These are phyloP conservation scores for Tetragnatha montana DNA, from an alignment of 2,888 invertebrate genomes.

Conservation along the genomic window DNA sequence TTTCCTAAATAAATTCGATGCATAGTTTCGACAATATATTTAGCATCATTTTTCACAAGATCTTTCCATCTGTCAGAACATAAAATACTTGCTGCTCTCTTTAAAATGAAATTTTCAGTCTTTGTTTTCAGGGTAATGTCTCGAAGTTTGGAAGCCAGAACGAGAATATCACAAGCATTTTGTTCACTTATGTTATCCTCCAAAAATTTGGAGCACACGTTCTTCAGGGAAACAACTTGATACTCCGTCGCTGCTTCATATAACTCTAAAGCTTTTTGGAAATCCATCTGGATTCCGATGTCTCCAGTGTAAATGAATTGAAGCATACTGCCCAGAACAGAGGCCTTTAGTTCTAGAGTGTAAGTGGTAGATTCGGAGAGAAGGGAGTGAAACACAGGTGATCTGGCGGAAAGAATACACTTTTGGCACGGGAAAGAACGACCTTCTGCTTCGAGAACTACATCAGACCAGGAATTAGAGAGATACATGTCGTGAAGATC, in stretches of 20 bases:
- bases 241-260: not conserved
- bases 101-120: not conserved
- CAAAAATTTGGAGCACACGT: not conserved
- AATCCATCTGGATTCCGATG: not conserved
- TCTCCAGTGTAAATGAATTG: not conserved
- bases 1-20: too few species aligned
- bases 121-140: not conserved
- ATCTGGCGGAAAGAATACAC: too few species aligned
- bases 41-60: too few species aligned
- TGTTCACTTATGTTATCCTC: not conserved
- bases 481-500: too few species aligned
- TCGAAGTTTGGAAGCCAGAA: not conserved
- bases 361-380: too few species aligned
- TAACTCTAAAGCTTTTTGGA: not conserved
- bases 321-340: not conserved
- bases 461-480: too few species aligned
- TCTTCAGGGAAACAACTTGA: not conserved
- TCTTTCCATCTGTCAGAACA: not conserved
- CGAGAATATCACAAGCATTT: not conserved
- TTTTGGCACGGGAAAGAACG: too few species aligned
- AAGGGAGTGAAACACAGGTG: too few species aligned
- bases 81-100: not conserved
- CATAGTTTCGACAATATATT: too few species aligned
- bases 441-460: too few species aligned
- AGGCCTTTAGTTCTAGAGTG: not conserved